Evolutionary conservation across 1,140 invertebrate genomes (phyloP).

Genomic region (Drosophila sechellia): DNA sequence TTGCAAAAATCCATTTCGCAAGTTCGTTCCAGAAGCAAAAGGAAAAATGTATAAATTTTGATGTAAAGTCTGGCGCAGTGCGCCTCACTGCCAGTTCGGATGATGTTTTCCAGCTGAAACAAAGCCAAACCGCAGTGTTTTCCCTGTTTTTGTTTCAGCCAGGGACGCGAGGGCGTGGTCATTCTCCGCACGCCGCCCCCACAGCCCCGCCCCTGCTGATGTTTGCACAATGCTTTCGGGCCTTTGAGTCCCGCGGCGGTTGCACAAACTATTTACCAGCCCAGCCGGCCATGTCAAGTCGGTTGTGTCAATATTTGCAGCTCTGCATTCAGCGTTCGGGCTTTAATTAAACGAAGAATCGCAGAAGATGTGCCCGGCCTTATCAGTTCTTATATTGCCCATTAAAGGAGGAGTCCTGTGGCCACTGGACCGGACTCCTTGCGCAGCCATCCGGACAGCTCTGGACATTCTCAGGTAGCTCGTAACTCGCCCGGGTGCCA

Average conservation of each 20-base stretch:
- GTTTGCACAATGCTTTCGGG: constrained; percentile 53
- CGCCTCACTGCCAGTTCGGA: constrained; percentile 21
- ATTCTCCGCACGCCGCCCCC: not conserved
- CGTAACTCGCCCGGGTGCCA: constrained; percentile 55
- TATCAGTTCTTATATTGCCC: constrained; percentile 53
- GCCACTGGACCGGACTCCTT: not conserved
- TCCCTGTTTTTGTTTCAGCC: constrained; percentile 17
- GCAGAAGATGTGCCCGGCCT: constrained; percentile 9
- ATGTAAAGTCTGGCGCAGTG: constrained; percentile 50
- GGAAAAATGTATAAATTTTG: constrained; percentile 11
- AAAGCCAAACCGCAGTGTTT: constrained; percentile 55
- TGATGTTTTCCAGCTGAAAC: constrained; percentile 26
- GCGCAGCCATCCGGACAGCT: not conserved
- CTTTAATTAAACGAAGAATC: constrained; percentile 69
- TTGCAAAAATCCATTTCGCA: constrained; percentile 48
- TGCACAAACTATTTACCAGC: constrained; percentile 43
- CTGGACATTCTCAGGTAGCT: constrained; percentile 44
- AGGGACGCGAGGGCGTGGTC: not conserved
- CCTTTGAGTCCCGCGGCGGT: constrained; percentile 21
- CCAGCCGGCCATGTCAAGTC: constrained; percentile 30
- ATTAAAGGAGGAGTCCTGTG: constrained; percentile 10
- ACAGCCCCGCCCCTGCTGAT: constrained; percentile 22
- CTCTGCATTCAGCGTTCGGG: constrained; percentile 35
- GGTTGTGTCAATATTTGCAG: constrained; percentile 70
- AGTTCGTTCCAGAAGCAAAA: constrained; percentile 13